A percentile compares a stretch with the other conserved stretches of the same genome.
Conservation (phyloP, 2,113 vertebrate species). For the Garra rufa region DNA sequence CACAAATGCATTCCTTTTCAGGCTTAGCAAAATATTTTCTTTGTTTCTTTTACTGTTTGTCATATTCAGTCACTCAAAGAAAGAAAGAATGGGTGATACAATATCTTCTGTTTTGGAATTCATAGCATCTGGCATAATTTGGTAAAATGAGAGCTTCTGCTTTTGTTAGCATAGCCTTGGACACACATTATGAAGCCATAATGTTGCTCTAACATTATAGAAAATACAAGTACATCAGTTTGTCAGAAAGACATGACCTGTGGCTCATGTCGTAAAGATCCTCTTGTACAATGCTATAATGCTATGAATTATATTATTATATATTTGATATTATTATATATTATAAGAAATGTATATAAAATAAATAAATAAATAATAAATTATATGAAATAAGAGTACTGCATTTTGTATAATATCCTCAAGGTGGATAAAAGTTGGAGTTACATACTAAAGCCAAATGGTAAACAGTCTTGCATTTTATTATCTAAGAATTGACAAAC, state of each 20-base stretch:
- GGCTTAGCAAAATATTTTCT: neutral
- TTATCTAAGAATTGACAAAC: neutral
- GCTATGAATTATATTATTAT: constrained; percentile 35
- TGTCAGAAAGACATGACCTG: neutral
- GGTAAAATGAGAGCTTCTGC: neutral
- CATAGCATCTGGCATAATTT: neutral
- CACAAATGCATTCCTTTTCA: neutral
- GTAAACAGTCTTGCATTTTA: neutral
- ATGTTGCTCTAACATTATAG: neutral
- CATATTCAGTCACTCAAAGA: neutral
- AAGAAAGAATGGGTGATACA: too few relatives aligned
- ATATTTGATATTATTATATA: too few relatives aligned
- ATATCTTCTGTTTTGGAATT: neutral
- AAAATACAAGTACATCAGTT: neutral
- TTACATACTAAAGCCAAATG: neutral
- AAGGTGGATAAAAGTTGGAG: neutral
- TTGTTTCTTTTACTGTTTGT: neutral
- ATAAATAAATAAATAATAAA: neutral
- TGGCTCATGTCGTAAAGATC: neutral
- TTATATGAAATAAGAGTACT: neutral
- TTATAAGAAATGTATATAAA: neutral
- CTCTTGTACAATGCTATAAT: neutral
- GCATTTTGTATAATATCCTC: neutral
- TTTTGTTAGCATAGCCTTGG: constrained; percentile 26
- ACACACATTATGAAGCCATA: neutral